phyloP scores from a whole-genome alignment of 2,888 invertebrate species.

The Hermaeophaga mercurialis region DNA sequence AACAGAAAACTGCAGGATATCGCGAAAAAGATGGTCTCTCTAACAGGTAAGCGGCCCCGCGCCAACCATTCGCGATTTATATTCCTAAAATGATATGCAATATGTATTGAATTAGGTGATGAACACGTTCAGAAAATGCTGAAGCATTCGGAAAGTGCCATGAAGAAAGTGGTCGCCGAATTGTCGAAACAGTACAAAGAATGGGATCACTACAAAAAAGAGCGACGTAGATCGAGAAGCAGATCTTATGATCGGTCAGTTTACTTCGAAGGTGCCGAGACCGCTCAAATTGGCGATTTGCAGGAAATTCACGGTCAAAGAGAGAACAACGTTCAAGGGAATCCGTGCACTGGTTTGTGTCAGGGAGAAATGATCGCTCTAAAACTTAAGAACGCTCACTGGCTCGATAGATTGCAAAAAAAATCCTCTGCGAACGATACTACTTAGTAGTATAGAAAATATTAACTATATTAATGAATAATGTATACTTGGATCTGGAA shows the following conservation, averaged over 20 bases:
- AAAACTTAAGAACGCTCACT: neutral
- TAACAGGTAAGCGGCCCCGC: constrained; percentile 38
- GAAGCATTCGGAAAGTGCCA: constrained; percentile 51
- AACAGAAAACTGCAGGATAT: constrained; percentile 43
- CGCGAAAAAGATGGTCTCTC: constrained; percentile 38
- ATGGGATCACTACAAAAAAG: constrained; percentile 37
- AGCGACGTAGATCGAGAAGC: neutral
- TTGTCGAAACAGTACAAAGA: constrained; percentile 47
- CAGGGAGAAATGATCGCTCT: neutral
- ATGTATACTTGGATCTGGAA: too few relatives aligned
- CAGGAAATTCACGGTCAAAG: neutral
- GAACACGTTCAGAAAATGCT: constrained; percentile 50
- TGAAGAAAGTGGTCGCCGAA: constrained; percentile 50
- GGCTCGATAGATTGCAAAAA: neutral
- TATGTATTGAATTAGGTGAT: constrained; percentile 35
- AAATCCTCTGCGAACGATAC: neutral
- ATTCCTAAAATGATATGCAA: too few relatives aligned
- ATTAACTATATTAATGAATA: too few relatives aligned
- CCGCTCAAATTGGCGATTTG: neutral
- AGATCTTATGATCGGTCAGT: neutral
- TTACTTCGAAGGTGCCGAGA: neutral
- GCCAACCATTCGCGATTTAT: too few relatives aligned
- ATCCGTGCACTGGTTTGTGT: neutral
- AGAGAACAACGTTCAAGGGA: neutral
- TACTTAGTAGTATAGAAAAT: too few relatives aligned